Evolutionary conservation across 2,888 invertebrate species (phyloP).

Genomic region (Caenorhabditis afra): DNA sequence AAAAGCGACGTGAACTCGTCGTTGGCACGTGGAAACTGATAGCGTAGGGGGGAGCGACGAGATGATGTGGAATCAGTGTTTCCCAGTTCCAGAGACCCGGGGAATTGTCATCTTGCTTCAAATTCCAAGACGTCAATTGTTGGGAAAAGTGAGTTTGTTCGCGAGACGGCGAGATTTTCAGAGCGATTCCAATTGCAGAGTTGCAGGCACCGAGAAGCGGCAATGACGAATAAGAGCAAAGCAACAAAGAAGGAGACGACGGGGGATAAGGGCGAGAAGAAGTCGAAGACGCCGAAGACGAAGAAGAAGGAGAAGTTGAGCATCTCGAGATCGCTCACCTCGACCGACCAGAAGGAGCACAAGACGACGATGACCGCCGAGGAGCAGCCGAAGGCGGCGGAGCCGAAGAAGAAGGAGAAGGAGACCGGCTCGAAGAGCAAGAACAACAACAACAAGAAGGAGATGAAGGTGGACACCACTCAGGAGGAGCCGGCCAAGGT

Average conservation of each 20-base stretch:
- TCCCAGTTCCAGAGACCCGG: too few species aligned
- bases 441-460: conserved; percentile 8
- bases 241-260: neutral
- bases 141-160: too few species aligned
- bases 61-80: too few species aligned
- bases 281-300: conserved; percentile 1
- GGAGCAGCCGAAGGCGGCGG: neutral
- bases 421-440: neutral
- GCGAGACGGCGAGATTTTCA: too few species aligned
- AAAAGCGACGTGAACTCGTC: too few species aligned
- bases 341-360: neutral
- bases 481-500: conserved; percentile 20
- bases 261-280: neutral
- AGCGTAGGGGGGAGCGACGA: too few species aligned
- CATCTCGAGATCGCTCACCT: conserved; percentile 12
- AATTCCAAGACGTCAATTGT: too few species aligned
- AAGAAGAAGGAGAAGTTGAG: conserved; percentile 12
- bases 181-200: too few species aligned
- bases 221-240: neutral
- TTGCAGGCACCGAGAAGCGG: too few species aligned
- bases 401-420: conserved; percentile 20
- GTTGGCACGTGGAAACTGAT: too few species aligned
- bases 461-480: conserved; percentile 28
- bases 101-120: too few species aligned
- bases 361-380: conserved; percentile 5